Percentiles rank a stretch among this genome's conserved stretches.
Evolutionary conservation across 2,797 vertebrate species (phyloP).

Genomic region (Xiphorhynchus erythropygius): DNA sequence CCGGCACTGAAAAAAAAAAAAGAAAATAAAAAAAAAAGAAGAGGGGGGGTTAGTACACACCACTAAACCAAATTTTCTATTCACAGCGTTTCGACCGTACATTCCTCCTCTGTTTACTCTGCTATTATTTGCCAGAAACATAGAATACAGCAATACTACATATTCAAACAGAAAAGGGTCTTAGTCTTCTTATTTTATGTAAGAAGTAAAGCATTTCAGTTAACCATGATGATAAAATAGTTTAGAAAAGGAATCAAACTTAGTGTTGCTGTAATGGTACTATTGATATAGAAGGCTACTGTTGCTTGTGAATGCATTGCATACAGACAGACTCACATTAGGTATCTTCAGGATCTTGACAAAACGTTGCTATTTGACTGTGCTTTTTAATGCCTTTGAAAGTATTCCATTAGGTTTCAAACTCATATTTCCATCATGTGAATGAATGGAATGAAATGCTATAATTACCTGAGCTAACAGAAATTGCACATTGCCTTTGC

Average conservation of each 20-base stretch:
- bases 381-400: not conserved
- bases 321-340: not conserved
- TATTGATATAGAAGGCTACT: not conserved
- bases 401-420: not conserved
- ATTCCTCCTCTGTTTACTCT: not conserved
- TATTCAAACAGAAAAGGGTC: not conserved
- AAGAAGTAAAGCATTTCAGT: not conserved
- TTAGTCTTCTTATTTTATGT: not conserved
- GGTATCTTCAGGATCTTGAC: not conserved
- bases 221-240: not conserved
- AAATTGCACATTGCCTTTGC: not conserved
- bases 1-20: not conserved
- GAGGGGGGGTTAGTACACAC: not conserved
- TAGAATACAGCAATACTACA: not conserved
- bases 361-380: not conserved
- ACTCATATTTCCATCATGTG: not conserved
- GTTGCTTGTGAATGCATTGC: not conserved
- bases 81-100: not conserved
- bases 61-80: not conserved
- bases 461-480: not conserved
- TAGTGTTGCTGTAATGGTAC: not conserved
- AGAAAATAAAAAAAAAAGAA: rapidly evolving
- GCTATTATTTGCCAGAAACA: not conserved
- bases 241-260: not conserved
- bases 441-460: not conserved